Base-by-base conservation (phyloP, 2,888 invertebrate genomes). In the Nomada ferruginata region DNA sequence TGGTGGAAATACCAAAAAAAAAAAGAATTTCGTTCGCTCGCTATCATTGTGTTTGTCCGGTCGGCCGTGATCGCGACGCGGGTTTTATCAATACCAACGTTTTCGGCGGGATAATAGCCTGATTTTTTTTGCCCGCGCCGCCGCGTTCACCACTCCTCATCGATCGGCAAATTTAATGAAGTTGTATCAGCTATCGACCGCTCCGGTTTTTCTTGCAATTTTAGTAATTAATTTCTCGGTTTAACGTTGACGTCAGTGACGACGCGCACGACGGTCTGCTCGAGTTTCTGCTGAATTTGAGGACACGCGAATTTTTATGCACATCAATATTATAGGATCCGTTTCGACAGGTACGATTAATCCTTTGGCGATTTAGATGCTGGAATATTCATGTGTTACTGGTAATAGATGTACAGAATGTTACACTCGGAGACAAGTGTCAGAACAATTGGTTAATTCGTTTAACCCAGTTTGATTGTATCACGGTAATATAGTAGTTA, bases 101-200 rank as follows among this genome's bases (percentile, higher is more conserved):
- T 82, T 82, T 82, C 82, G 76, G 83, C 55, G 65, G 82, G 76
- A 82, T 82, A 82, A 82, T 76, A 82, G 80, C 68, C 63, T 72
- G 82, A 76, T 76, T 82, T 82, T 82, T 47, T 47, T 76, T 82
- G 71, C 69, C 66, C 76, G 64, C 57, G 44, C 71, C 73, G 68
- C 52, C 63, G 71, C 72, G 57, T 70, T 70, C 82, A 42, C 81
- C 73, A 50, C 69, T 71, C 68, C 63, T 80, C 68, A 79, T 80
- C 80, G 80, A 80, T 80, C 80, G 74, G 80, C 52, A 57, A 80
- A 80, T 80, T 80, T 80, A 80, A 80, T 80, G 80, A 80, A 80
- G 80, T 73, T 80, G 80, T 72, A 80, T 80, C 80, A 72, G 72
- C 66, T 66, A 72, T 80, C 80, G 80, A 80, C 57, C 44, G 68